phyloP scores from a whole-genome alignment of 2,888 invertebrate genomes.

The Gari tellinella region DNA sequence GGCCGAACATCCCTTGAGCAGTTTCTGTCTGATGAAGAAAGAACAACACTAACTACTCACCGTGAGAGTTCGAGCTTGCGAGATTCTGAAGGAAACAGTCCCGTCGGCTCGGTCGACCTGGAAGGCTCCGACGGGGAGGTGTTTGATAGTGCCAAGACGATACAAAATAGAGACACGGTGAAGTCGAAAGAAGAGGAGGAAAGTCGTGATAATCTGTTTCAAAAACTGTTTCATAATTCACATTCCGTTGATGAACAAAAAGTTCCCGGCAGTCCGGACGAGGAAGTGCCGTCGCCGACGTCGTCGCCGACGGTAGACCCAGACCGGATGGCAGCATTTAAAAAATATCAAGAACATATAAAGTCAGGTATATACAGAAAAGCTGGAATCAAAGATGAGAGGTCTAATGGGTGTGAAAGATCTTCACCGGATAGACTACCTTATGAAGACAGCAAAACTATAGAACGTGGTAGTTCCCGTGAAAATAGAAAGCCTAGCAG shows the following conservation, averaged over 20 bases:
- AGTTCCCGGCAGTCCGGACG: conserved; percentile 50
- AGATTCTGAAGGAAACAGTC: conserved; percentile 61
- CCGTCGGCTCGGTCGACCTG: conserved; percentile 56
- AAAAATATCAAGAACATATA: conserved; percentile 45
- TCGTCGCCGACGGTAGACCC: conserved; percentile 30
- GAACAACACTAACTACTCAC: conserved; percentile 1
- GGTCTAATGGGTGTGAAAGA: not conserved
- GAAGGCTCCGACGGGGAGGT: conserved; percentile 53
- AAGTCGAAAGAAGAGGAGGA: conserved; percentile 8
- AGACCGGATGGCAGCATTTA: conserved; percentile 32
- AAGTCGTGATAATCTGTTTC: conserved; percentile 33
- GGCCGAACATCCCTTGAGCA: conserved; percentile 79
- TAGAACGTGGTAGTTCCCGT: not conserved
- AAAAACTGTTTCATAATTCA: conserved; percentile 50
- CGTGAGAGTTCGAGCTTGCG: conserved; percentile 7
- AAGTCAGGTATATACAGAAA: conserved; percentile 28
- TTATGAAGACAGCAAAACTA: not conserved
- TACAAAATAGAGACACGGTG: not conserved
- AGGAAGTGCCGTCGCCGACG: conserved; percentile 38
- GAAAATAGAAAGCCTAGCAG: not conserved
- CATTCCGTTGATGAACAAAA: conserved; percentile 49
- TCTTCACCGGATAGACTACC: not conserved
- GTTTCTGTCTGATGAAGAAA: conserved; percentile 75
- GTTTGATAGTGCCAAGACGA: conserved; percentile 19
- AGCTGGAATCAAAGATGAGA: conserved; percentile 6